Evolutionary conservation across 2,797 vertebrate species (phyloP), one percentile per base, ranked within the genome.

Genomic region (Trichosurus vulpecula): DNA sequence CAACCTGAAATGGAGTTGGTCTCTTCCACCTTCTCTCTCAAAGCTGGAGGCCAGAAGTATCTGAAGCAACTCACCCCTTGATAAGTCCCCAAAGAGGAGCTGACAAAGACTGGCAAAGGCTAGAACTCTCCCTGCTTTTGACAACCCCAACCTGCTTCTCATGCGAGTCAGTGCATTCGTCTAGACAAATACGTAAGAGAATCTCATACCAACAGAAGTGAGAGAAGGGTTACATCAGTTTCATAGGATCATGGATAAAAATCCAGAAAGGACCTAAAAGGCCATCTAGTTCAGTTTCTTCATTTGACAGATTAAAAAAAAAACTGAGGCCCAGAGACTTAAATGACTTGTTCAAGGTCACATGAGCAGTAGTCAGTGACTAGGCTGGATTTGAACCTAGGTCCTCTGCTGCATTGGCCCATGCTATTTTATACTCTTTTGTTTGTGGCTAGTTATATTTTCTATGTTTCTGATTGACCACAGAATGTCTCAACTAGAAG

Each of bases 361-460:
- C 31, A 35, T 4, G 35, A 35, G 11, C 35, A 61, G 54, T 58
- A 58, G 35, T 66, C 31, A 66, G 35, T 66, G 13, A 66, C 56
- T 57, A 74, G 16, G n/a, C 29, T 41, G 8, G 8, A 41, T 41
- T 74, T 74, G 16, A 74, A 74, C 16, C n/a, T 41, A 22, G n/a
- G 19, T 22, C n/a, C 16, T 74, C n/a, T 74, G 14, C n/a, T 90
- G 90, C 93, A 92, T 93, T 96, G 95, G 96, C 95, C 90, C 66
- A 96, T 97, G 91, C 58, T 97, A 97, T 97, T 96, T 96, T 97
- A 92, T 95, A 94, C 66, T 94, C 1, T 92, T 54, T 94, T 97
- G 97, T 91, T 41, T 93, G 95, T 96, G 96, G 93, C 31, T 91
- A 51, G 66, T 91, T 93, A 91, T 94, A 81, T 31, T 92, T 89